These are phyloP conservation scores for Wasmannia auropunctata DNA, from an alignment of 1,140 invertebrate species.

Conservation along the genomic window DNA sequence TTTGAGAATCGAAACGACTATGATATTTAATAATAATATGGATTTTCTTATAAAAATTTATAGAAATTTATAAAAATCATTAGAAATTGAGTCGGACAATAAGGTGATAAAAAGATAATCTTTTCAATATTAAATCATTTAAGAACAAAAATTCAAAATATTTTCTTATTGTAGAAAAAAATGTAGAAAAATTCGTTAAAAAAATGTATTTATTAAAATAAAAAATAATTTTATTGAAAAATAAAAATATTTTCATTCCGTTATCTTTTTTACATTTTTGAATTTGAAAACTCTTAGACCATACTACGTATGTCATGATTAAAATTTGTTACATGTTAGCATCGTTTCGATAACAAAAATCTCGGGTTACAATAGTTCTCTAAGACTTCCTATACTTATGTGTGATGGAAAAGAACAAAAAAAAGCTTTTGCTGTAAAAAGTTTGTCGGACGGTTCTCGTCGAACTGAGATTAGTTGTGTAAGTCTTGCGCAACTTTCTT, in stretches of 20 bases:
- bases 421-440: conserved; percentile 11
- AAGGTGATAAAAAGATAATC: neutral
- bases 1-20: neutral
- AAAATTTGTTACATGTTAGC: neutral
- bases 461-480: conserved; percentile 50
- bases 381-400: neutral
- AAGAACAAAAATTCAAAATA: neutral
- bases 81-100: neutral
- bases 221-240: neutral
- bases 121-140: neutral
- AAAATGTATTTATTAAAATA: neutral
- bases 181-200: neutral
- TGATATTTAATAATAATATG: neutral
- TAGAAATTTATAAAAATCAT: too few species aligned
- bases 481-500: conserved; percentile 41
- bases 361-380: neutral
- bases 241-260: neutral
- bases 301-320: neutral
- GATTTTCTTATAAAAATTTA: too few species aligned
- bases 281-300: neutral
- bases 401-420: conserved; percentile 2
- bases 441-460: conserved; percentile 24
- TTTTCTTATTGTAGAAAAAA: neutral
- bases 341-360: conserved; percentile 6
- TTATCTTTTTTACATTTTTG: neutral